These are phyloP conservation scores for Philereme vetulata DNA, from an alignment of 2,888 invertebrate species.

Conservation along the genomic window DNA sequence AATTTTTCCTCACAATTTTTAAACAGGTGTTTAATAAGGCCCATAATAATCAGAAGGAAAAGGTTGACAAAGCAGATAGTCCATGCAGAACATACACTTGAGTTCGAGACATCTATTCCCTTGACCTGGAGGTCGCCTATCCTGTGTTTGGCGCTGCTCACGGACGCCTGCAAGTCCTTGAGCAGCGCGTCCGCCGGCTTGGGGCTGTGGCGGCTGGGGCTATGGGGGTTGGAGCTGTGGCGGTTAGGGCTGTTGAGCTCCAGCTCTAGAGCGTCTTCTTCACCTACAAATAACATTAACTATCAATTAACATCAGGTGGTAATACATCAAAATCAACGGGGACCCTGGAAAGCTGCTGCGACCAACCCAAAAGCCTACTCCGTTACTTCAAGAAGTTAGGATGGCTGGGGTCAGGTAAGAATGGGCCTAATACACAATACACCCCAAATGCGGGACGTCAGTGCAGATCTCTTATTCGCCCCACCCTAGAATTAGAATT, in stretches of 20 bases:
- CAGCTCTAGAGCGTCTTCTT: conserved; percentile 72
- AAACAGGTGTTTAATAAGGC: too few species aligned
- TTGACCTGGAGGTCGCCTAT: conserved; percentile 86
- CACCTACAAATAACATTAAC: conserved; percentile 46
- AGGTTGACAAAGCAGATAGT: conserved; percentile 59
- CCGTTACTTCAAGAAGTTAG: too few species aligned
- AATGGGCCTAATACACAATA: too few species aligned
- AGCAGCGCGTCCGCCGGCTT: conserved; percentile 63
- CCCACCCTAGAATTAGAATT: too few species aligned
- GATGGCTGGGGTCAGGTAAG: too few species aligned
- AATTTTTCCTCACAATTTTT: too few species aligned
- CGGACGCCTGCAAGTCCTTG: conserved; percentile 46
- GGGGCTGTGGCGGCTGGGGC: conserved; percentile 54
- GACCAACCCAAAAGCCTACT: too few species aligned
- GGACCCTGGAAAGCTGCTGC: too few species aligned
- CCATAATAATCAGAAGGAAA: background rate
- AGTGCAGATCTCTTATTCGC: too few species aligned
- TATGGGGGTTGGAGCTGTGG: conserved; percentile 59
- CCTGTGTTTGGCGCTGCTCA: conserved; percentile 84
- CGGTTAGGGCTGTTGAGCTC: conserved; percentile 47
- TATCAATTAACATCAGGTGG: background rate
- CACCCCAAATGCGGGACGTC: too few species aligned
- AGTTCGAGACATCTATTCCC: conserved; percentile 42
- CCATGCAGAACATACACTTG: conserved; percentile 77
- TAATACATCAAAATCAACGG: too few species aligned